Percentiles rank a stretch among this genome's conserved stretches.
Conservation (phyloP, 1,140 invertebrate species). For the Apocrypta bakeri region DNA sequence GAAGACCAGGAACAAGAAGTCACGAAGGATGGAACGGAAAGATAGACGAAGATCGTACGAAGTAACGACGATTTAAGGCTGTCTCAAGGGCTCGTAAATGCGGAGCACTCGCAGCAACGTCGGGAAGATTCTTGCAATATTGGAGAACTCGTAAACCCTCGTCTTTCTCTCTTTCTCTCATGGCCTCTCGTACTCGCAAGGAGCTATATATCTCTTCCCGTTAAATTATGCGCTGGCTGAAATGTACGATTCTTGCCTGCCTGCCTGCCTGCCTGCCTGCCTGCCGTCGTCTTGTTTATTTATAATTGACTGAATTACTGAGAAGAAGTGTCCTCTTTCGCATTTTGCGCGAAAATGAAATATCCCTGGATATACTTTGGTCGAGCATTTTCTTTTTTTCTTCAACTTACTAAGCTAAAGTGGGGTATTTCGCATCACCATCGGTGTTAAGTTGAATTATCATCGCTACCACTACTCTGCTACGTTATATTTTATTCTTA, state of each 20-base stretch:
- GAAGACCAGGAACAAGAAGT: neutral
- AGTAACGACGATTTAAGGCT: constrained; percentile 58
- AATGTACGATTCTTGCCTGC: constrained; percentile 7
- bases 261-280: neutral
- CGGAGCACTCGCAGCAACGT: constrained; percentile 48
- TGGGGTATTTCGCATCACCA: neutral
- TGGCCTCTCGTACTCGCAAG: constrained; percentile 25
- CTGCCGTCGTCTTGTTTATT: constrained; percentile 34
- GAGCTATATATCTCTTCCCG: constrained; percentile 44
- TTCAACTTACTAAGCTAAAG: neutral
- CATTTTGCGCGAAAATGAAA: constrained; percentile 41
- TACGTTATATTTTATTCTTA: constrained; percentile 36
- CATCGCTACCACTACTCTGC: constrained; percentile 16
- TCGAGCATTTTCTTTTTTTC: neutral
- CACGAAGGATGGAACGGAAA: constrained; percentile 13
- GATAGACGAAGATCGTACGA: constrained; percentile 47
- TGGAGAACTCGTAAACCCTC: constrained; percentile 59
- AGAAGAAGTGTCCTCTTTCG: constrained; percentile 47
- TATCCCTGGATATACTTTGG: constrained; percentile 39
- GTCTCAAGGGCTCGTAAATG: constrained; percentile 61
- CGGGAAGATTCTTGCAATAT: constrained; percentile 61
- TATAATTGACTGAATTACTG: constrained; percentile 45
- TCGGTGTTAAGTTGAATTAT: constrained; percentile 43
- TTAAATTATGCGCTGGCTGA: constrained; percentile 59
- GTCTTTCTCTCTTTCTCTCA: neutral